Evolutionary conservation across 2,113 vertebrate genomes (phyloP), one percentile per base, ranked within the genome.

Genomic region (Eulacestoma nigropectus): DNA sequence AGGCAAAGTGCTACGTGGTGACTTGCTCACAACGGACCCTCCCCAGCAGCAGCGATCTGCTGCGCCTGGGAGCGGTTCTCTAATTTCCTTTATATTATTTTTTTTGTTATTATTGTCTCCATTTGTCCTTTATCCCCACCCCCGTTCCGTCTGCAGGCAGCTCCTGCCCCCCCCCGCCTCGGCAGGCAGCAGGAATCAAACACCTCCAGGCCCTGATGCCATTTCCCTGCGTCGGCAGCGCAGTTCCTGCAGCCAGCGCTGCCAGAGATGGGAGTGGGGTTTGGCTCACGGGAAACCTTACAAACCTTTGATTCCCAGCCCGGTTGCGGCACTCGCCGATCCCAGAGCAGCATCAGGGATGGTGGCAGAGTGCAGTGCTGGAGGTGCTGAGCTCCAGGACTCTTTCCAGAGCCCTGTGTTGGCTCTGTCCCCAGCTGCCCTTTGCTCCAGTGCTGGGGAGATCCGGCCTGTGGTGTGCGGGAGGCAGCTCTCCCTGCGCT

Each of bases 251-350:
- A 79, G 57, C 64, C 33, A 33, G 39, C 73, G 44, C 85, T 52
- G 84, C 5, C 21, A 79, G 69, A 55, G 55, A 30, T 19, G 0
- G 14, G 62, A 47, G 62, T 0, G 0, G n/a, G 56, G 47, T 52
- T 90, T 23, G 52, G 72, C 49, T 78, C 65, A 37, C 1, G 0
- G 37, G 18, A 69, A 50, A 26, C 16, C 11, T 63, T 35, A 6
- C 37, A 47, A 83, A 65, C 41, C 42, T 50, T 44, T 44, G 53
- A 19, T 52, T 84, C 26, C n/a, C 0, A 0, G 17, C 59, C 25
- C 1, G 0, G 1, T 13, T 30, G 7, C 0, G 2, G 8, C 1
- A 0, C n/a, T 74, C 0, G 0, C 16, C 0, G 11, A 64, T 39
- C 26, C 37, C 1, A 3, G 39, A 72, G 60, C 46, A 37, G 68